These are phyloP conservation scores for Patiria miniata DNA, from an alignment of 35 echinoderm and acorn worm species.

Conservation along the genomic window DNA sequence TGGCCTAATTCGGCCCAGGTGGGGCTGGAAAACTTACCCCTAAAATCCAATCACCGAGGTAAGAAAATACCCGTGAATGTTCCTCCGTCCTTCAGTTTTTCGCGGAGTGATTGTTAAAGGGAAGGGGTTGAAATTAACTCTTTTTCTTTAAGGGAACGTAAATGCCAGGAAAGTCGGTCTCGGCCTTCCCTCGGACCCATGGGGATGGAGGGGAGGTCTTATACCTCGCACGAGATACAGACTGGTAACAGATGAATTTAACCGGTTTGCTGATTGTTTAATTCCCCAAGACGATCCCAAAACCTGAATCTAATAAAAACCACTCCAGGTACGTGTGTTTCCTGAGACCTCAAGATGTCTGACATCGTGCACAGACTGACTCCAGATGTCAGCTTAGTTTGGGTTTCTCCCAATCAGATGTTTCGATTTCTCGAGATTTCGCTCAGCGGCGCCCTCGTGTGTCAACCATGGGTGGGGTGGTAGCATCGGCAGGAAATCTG, in stretches of 20 bases:
- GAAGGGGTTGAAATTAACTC: not conserved
- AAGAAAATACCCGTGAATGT: not conserved
- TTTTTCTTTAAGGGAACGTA: not conserved
- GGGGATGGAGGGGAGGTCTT: not conserved
- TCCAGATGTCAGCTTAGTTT: not conserved
- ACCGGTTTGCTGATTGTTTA: not conserved
- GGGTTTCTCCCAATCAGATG: not conserved
- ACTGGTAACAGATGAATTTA: constrained; percentile 1
- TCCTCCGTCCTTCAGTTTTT: not conserved
- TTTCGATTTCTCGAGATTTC: not conserved
- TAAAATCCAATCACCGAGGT: not conserved
- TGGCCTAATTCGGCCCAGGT: not conserved
- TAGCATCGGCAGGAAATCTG: constrained; percentile 20
- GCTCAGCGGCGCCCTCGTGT: not conserved
- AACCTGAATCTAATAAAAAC: not conserved
- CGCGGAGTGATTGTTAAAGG: not conserved
- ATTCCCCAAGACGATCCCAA: not conserved
- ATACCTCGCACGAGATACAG: not conserved
- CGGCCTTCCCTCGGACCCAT: not conserved
- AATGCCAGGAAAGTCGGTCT: not conserved
- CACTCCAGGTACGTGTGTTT: not conserved
- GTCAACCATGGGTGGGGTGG: constrained; percentile 16
- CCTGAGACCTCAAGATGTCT: not conserved
- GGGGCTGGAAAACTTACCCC: not conserved
- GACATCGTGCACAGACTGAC: not conserved